Conservation (phyloP, 2,888 invertebrate species). For the Melinopterus prodromus region DNA sequence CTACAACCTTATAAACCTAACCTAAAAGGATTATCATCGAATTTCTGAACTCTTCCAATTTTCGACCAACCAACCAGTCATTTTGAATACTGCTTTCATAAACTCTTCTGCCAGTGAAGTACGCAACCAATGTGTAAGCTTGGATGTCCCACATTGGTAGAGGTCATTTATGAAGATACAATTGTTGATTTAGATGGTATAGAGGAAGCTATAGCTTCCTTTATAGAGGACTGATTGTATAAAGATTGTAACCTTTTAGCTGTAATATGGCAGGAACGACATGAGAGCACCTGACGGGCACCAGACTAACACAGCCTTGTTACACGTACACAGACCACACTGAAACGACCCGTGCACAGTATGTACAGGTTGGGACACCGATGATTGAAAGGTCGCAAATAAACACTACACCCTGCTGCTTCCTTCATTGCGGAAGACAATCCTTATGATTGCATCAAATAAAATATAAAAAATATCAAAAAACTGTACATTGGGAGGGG, state of each 20-base stretch:
- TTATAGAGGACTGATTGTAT: background rate
- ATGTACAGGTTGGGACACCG: constrained; percentile 59
- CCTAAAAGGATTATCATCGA: too few relatives aligned
- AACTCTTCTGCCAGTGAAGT: too few relatives aligned
- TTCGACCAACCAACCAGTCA: too few relatives aligned
- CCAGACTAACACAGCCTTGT: constrained; percentile 56
- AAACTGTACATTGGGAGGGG: constrained; percentile 57
- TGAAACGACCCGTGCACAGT: constrained; percentile 60
- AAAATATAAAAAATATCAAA: constrained; percentile 61
- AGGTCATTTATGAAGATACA: too few relatives aligned
- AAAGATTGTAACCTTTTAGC: background rate
- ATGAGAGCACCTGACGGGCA: constrained; percentile 25
- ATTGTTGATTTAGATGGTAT: too few relatives aligned
- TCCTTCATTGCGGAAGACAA: constrained; percentile 62
- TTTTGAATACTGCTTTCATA: too few relatives aligned
- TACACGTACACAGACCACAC: constrained; percentile 62
- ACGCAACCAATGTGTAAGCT: too few relatives aligned
- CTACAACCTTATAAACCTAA: background rate
- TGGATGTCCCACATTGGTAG: too few relatives aligned
- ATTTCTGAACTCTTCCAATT: too few relatives aligned
- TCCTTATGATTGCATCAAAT: constrained; percentile 62
- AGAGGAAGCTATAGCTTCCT: too few relatives aligned
- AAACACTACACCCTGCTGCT: constrained; percentile 62
- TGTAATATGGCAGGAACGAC: background rate
- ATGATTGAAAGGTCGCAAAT: constrained; percentile 62